Evolutionary conservation across 2,888 invertebrate genomes (phyloP).

Genomic region (Mythimna pallens): DNA sequence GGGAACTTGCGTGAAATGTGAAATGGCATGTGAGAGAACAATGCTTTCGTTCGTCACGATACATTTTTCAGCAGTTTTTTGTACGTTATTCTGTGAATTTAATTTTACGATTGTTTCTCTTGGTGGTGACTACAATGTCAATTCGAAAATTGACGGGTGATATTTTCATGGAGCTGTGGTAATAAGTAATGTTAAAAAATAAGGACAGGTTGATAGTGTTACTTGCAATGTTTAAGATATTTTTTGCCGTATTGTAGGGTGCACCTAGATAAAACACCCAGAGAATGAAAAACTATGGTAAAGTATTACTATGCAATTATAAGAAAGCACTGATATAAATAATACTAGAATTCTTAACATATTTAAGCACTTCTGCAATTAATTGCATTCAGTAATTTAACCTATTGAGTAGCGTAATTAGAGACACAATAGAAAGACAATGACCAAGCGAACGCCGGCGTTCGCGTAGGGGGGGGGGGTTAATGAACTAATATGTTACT

Average conservation of each 20-base stretch:
- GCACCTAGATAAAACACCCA: not conserved
- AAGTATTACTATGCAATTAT: too few relatives aligned
- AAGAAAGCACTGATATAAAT: too few relatives aligned
- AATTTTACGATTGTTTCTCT: slow-evolving; percentile 43
- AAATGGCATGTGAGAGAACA: slow-evolving; percentile 61
- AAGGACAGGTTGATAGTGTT: not conserved
- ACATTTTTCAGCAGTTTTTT: slow-evolving; percentile 55
- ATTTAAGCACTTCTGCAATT: not conserved
- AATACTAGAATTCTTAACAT: not conserved
- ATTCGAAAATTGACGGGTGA: slow-evolving; percentile 14
- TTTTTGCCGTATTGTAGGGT: not conserved
- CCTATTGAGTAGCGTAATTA: too few relatives aligned
- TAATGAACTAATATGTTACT: too few relatives aligned
- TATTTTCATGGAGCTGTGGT: slow-evolving; percentile 18
- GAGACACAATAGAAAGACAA: too few relatives aligned
- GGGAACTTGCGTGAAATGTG: slow-evolving; percentile 59
- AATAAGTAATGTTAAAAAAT: slow-evolving; percentile 2
- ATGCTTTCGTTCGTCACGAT: slow-evolving; percentile 57
- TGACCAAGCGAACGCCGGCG: too few relatives aligned
- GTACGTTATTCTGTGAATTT: slow-evolving; percentile 35
- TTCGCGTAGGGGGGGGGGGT: too few relatives aligned
- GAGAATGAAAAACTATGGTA: not conserved
- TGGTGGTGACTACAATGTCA: slow-evolving; percentile 42
- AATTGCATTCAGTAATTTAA: too few relatives aligned
- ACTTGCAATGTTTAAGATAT: not conserved